phyloP scores from a whole-genome alignment of 2,113 vertebrate genomes.

The Scolopax mira region DNA sequence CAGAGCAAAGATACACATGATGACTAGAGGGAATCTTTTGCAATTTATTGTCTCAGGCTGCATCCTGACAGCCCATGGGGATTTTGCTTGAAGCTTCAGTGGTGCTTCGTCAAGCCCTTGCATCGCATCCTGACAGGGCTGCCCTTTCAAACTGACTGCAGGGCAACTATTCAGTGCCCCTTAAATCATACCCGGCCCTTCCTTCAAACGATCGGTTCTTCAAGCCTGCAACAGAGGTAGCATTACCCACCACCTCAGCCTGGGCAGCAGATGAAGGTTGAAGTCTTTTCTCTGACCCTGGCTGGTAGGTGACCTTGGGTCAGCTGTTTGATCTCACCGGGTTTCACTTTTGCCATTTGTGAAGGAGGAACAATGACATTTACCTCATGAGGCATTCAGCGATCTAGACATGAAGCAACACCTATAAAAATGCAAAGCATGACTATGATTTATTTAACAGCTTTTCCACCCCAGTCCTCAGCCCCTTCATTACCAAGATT shows the following conservation, averaged over 20 bases:
- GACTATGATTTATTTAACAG: constrained; percentile 35
- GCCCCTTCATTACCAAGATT: background rate
- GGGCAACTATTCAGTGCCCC: background rate
- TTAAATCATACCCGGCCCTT: background rate
- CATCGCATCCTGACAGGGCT: background rate
- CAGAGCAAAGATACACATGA: background rate
- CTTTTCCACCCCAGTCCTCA: background rate
- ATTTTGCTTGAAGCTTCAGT: background rate
- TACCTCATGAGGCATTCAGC: background rate
- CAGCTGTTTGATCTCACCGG: background rate
- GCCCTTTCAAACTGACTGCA: background rate
- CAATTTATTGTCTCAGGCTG: background rate
- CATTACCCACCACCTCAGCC: background rate
- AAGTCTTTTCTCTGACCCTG: background rate
- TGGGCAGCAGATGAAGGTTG: background rate
- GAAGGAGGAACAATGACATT: background rate
- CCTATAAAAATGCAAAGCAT: constrained; percentile 3
- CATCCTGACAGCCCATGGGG: background rate
- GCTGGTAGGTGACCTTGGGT: background rate
- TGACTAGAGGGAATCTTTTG: background rate
- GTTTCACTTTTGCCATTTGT: background rate
- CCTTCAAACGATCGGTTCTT: background rate
- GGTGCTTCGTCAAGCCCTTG: background rate
- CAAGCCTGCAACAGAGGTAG: background rate
- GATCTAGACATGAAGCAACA: background rate